A percentile compares a stretch with the other conserved stretches of the same genome.
Evolutionary conservation across 2,113 vertebrate genomes (phyloP).

Genomic region (Notiomystis cincta): DNA sequence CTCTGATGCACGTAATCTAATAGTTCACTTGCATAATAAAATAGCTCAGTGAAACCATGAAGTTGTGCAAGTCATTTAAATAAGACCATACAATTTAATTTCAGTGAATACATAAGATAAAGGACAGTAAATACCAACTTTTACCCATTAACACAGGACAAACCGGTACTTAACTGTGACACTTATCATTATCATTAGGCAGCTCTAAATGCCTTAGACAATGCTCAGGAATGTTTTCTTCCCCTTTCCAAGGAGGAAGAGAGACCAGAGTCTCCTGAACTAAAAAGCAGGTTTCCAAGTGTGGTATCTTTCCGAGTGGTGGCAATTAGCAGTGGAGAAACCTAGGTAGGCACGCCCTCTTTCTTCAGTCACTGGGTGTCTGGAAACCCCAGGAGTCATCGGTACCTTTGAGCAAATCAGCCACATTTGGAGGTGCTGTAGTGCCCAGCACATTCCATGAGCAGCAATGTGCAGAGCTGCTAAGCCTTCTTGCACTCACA

Average conservation of each 20-base stretch:
- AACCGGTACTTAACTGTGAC: background rate
- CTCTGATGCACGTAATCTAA: background rate
- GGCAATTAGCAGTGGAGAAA: background rate
- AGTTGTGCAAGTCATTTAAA: background rate
- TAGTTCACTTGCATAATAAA: background rate
- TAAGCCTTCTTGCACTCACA: background rate
- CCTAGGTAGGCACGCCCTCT: background rate
- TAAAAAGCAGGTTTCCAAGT: background rate
- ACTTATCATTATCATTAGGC: background rate
- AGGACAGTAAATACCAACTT: conserved; percentile 44
- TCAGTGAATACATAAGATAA: background rate
- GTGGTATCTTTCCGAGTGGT: background rate
- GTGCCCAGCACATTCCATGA: background rate
- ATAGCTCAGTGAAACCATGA: background rate
- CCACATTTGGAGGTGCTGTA: background rate
- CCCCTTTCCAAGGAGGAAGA: background rate
- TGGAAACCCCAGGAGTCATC: background rate
- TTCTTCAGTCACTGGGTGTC: background rate
- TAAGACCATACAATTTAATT: background rate
- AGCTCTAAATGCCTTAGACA: background rate
- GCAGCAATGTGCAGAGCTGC: background rate
- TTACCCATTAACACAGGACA: background rate
- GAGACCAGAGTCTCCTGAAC: background rate
- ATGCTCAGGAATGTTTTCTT: conserved; percentile 27
- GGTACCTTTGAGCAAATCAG: background rate